phyloP scores from a whole-genome alignment of 35 echinoderm and acorn worm genomes.

The Apostichopus japonicus region DNA sequence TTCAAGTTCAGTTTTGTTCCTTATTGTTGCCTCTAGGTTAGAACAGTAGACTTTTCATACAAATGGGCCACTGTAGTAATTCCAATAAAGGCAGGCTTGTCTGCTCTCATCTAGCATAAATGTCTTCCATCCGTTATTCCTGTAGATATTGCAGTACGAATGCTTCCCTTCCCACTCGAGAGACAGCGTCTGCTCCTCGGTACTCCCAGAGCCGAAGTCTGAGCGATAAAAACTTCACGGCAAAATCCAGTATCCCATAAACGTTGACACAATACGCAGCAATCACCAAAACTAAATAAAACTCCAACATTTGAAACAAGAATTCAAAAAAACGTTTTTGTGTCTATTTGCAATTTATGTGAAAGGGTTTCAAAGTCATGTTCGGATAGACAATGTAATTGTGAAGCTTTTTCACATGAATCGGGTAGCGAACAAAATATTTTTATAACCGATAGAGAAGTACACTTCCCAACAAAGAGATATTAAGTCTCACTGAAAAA shows the following conservation, averaged over 20 bases:
- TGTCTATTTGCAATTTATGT: not conserved
- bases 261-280: conserved; percentile 20
- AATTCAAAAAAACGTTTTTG: not conserved
- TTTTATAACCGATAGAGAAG: no score
- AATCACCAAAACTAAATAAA: conserved; percentile 28
- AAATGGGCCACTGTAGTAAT: not conserved
- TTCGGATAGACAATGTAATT: not conserved
- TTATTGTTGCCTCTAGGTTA: not conserved
- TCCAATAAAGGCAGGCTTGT: not conserved
- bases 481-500: no score
- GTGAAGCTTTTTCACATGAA: no score
- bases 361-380: not conserved
- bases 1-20: not conserved
- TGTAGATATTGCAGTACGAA: not conserved
- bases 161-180: not conserved
- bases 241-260: conserved; percentile 49
- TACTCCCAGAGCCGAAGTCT: conserved; percentile 44
- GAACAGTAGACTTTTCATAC: not conserved
- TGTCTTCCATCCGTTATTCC: not conserved
- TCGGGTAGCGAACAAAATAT: no score
- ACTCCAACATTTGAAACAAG: conserved; percentile 21
- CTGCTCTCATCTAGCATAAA: not conserved
- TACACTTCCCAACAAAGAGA: no score
- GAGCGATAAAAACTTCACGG: conserved; percentile 8
- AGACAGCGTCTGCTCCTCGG: not conserved